phyloP scores from a whole-genome alignment of 2,888 invertebrate genomes.

The Lasioglossum oenotherae region DNA sequence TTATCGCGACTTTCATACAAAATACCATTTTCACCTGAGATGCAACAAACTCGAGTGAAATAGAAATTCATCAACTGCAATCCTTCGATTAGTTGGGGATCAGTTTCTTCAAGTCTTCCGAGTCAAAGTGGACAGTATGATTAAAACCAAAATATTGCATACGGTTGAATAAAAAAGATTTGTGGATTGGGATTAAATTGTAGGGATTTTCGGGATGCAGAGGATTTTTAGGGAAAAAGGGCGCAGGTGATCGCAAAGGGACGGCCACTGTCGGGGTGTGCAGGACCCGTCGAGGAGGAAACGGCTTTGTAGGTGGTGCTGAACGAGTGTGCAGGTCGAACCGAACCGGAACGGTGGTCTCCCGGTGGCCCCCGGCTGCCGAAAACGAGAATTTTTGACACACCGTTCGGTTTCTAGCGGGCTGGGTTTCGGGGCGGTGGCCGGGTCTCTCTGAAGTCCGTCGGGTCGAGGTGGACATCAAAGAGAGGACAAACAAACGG shows the following conservation, averaged over 20 bases:
- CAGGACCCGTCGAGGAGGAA: conserved; percentile 12
- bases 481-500: conserved; percentile 82
- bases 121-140: no score
- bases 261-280: conserved; percentile 9
- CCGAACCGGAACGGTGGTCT: background rate
- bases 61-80: no score
- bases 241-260: conserved; percentile 7
- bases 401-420: conserved; percentile 55
- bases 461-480: conserved; percentile 79
- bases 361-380: conserved; percentile 33
- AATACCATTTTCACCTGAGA: no score
- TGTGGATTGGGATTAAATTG: background rate
- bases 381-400: conserved; percentile 66
- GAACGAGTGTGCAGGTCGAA: background rate
- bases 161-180: no score
- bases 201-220: background rate
- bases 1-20: no score
- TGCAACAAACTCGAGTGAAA: no score
- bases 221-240: background rate
- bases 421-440: conserved; percentile 44
- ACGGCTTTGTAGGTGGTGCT: conserved; percentile 14
- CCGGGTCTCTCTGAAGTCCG: conserved; percentile 76
- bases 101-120: no score
- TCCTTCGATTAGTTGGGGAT: no score
- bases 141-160: no score